Conservation (phyloP, 1,140 invertebrate genomes). For the Berghia stephanieae region DNA sequence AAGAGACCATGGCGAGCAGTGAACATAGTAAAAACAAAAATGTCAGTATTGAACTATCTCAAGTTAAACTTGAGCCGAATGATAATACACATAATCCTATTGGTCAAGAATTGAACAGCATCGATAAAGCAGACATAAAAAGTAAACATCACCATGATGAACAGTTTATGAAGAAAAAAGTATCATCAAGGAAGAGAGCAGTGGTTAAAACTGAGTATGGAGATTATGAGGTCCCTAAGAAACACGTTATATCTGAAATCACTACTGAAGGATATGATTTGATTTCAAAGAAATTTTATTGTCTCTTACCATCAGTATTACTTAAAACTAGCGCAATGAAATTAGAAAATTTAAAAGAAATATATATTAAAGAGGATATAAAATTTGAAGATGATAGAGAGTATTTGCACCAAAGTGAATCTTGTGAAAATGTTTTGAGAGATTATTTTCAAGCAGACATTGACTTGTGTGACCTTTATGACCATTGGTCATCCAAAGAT, state of each 20-base stretch:
- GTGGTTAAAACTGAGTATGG: no score
- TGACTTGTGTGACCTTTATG: slow-evolving; percentile 76
- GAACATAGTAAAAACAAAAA: neutral
- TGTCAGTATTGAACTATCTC: neutral
- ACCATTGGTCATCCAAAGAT: slow-evolving; percentile 80
- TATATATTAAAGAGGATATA: neutral
- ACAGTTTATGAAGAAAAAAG: no score
- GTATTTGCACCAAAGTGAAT: neutral
- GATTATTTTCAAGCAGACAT: slow-evolving; percentile 71
- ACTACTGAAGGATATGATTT: no score
- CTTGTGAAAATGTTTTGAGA: slow-evolving; percentile 40
- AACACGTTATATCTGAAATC: no score
- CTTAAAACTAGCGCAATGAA: neutral
- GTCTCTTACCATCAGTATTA: neutral
- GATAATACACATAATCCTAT: neutral
- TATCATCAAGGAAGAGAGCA: no score
- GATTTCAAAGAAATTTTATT: no score
- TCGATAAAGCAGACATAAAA: neutral
- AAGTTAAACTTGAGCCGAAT: slow-evolving; percentile 13
- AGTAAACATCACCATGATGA: no score
- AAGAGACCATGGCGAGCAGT: neutral
- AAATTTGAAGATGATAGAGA: slow-evolving; percentile 4
- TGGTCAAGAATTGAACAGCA: neutral
- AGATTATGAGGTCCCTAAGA: no score
- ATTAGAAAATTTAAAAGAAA: neutral